Conservation (phyloP, 2,888 invertebrate genomes). For the Bombylius major region DNA sequence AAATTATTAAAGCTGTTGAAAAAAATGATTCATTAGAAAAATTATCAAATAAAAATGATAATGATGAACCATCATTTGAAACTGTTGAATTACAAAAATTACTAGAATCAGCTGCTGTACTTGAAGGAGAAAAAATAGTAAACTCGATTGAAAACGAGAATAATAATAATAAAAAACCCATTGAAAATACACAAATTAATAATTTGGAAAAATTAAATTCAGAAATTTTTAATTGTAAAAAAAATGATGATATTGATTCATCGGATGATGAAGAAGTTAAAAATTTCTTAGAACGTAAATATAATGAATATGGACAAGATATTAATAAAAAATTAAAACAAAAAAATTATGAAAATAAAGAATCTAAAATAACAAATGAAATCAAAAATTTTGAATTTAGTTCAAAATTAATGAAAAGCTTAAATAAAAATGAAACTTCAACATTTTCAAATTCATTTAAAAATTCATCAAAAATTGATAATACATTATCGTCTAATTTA, state of each 20-base stretch:
- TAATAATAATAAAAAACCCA: constrained; percentile 22
- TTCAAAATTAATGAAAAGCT: too few relatives aligned
- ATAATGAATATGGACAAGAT: constrained; percentile 55
- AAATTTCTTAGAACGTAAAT: constrained; percentile 59
- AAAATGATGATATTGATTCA: constrained; percentile 43
- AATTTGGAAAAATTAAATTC: background rate
- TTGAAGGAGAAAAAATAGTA: constrained; percentile 3
- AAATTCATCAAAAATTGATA: background rate
- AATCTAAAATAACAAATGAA: constrained; percentile 18
- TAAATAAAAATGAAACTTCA: too few relatives aligned
- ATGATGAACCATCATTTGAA: background rate
- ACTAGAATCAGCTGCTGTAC: constrained; percentile 21
- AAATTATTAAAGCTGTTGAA: constrained; percentile 1
- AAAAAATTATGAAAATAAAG: constrained; percentile 29
- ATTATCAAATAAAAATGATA: too few relatives aligned
- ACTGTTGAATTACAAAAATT: constrained; percentile 9
- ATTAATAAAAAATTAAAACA: constrained; percentile 49
- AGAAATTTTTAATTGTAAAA: background rate
- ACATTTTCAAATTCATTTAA: background rate
- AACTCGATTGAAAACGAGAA: constrained; percentile 25
- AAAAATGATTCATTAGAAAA: background rate
- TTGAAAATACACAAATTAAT: constrained; percentile 21
- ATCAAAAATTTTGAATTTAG: too few relatives aligned
- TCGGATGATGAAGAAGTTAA: constrained; percentile 71
- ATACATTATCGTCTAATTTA: background rate